Conservation (phyloP, 30 jellyfish, hydroid and myxozoan species). For the Nemopilema nomurai region DNA sequence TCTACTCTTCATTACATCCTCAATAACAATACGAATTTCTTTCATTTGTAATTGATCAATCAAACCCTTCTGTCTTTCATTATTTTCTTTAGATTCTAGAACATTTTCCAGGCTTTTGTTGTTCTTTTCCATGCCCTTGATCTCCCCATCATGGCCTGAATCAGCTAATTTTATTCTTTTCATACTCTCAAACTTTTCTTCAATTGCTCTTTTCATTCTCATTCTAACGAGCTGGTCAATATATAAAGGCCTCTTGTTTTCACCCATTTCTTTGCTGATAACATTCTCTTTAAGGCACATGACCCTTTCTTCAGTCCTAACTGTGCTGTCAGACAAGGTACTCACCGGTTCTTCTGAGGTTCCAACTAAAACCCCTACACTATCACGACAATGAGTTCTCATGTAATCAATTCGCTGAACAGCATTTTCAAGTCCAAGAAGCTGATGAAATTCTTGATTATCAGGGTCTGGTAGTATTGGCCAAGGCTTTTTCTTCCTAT, state of each 20-base stretch:
- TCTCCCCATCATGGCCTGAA: background rate
- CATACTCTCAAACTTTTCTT: background rate
- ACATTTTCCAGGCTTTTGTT: background rate
- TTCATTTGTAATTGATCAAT: background rate
- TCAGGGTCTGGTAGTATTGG: conserved; percentile 22
- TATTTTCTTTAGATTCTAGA: background rate
- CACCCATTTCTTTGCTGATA: background rate
- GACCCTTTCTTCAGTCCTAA: background rate
- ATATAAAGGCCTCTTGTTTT: background rate
- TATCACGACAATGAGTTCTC: background rate
- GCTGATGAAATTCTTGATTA: conserved; percentile 21
- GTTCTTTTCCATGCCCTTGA: background rate
- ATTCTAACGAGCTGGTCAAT: background rate
- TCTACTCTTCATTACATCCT: background rate
- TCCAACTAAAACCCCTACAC: background rate
- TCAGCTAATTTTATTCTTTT: background rate
- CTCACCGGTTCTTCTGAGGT: background rate
- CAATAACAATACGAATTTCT: background rate
- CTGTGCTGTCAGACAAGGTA: background rate
- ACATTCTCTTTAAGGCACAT: background rate
- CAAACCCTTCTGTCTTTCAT: background rate
- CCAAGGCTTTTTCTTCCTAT: background rate
- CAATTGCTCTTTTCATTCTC: background rate
- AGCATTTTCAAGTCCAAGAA: conserved; percentile 39
- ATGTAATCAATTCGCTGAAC: background rate